Conservation (phyloP, 92 coral and sea anemone species). For the Desmophyllum pertusum region DNA sequence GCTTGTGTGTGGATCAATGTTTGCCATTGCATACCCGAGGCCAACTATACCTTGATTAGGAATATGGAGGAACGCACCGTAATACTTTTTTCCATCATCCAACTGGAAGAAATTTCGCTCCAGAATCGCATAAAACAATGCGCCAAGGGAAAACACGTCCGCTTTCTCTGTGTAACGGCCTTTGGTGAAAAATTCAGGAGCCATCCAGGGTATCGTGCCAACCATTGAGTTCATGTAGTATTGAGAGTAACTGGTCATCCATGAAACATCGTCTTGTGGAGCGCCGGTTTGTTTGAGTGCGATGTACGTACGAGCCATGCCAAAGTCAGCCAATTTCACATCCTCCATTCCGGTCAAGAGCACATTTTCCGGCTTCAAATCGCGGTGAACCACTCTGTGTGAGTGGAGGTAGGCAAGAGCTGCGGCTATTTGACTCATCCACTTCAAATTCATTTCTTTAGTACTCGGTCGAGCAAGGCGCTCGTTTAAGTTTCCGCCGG, state of each 20-base stretch:
- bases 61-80: slow-evolving; percentile 57
- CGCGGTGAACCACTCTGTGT: slow-evolving; percentile 57
- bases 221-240: slow-evolving; percentile 51
- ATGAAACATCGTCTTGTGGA: slow-evolving; percentile 9
- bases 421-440: slow-evolving; percentile 71
- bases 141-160: slow-evolving; percentile 77
- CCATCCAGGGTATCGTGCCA: slow-evolving; percentile 67
- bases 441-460: slow-evolving; percentile 39
- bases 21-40: slow-evolving; percentile 51
- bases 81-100: slow-evolving; percentile 25
- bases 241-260: slow-evolving; percentile 12
- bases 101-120: slow-evolving; percentile 51
- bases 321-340: slow-evolving; percentile 82
- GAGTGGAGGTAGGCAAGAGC: slow-evolving; percentile 55
- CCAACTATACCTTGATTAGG: slow-evolving; percentile 25
- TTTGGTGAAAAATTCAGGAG: slow-evolving; percentile 68
- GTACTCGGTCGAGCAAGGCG: slow-evolving; percentile 61
- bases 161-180: slow-evolving; percentile 65
- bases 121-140: slow-evolving; percentile 61
- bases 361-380: slow-evolving; percentile 71
- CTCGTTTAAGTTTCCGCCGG: slow-evolving; percentile 67
- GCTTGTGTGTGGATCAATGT: background rate
- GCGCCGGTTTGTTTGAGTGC: slow-evolving; percentile 40
- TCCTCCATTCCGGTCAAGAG: slow-evolving; percentile 58
- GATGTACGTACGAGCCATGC: slow-evolving; percentile 54